Evolutionary conservation across 2,888 invertebrate genomes (phyloP), one percentile per base, ranked within the genome.

Genomic region (Cabera pusaria): DNA sequence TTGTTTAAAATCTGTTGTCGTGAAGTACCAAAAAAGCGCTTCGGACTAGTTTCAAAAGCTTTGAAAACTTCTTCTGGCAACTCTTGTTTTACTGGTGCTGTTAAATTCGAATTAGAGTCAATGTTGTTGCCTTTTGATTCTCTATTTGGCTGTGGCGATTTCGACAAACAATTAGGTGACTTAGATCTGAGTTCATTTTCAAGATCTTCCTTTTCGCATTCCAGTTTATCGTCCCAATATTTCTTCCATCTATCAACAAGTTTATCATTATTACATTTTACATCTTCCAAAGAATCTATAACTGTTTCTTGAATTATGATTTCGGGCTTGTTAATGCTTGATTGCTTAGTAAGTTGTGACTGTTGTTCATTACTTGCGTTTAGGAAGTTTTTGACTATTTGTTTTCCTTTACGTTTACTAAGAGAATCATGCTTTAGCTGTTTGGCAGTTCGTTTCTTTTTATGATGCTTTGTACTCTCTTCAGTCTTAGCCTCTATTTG

Each of bases 11-110:
- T 88, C 41, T 83, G 86, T 50, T 80, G 81, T 52, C 87, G 71
- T 24, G 87, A 88, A 14, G 87, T 87, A 1, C 87, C 88, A 37
- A 89, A 88, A 56, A 88, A 88, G 57, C 87, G 66, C 49, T 86
- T 89, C 4, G 88, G 88, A 49, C 87, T 88, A 6, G 86, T 88
- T 72, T 88, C 88, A 53, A 88, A 88, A 6, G 87, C 88, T 66
- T 81, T 85, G 29, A 82, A 87, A 4, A 88, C 74, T 67, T 87
- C 87, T 65, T 87, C 87, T 59, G 87, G 78, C 24, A 87, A 45
- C 62, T 88, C 87, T 54, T 79, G 84, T 61, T 79, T 87, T 4
- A 66, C 54, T 34, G 69, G 66, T 7, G 44, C 34, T 9, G 11
- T 14, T 22, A 12, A 6, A 10, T 26, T 39, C 5, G 16, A 9